A percentile compares a stretch with the other conserved stretches of the same genome.
phyloP scores from a whole-genome alignment of 2,888 invertebrate species.

The Dicyrtomina minuta region DNA sequence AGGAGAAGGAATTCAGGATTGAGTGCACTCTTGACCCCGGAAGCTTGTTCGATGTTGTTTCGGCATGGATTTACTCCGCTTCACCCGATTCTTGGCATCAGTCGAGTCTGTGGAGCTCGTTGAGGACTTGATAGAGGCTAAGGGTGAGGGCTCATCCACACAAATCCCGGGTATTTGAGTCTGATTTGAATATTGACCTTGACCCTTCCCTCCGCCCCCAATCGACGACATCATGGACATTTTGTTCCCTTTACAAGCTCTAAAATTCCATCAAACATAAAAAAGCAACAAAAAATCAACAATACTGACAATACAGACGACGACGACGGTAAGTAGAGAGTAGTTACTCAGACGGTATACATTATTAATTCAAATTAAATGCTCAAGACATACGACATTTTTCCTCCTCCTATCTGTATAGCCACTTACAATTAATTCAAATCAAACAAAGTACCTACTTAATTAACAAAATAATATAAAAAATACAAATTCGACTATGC shows the following conservation, averaged over 20 bases:
- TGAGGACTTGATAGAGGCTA: not conserved
- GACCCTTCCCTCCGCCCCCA: no score
- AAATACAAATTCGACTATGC: no score
- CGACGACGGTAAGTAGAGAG: no score
- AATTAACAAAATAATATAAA: no score
- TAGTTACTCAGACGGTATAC: no score
- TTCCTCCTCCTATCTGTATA: no score
- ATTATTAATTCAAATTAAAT: no score
- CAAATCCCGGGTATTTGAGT: not conserved
- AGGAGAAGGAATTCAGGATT: slow-evolving; percentile 44
- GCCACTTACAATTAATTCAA: no score
- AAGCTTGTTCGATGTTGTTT: slow-evolving; percentile 47
- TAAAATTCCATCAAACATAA: slow-evolving; percentile 42
- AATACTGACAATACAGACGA: slow-evolving; percentile 23
- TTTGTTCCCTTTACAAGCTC: slow-evolving; percentile 47
- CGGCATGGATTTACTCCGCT: slow-evolving; percentile 52
- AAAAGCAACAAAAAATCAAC: slow-evolving; percentile 43
- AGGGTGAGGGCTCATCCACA: slow-evolving; percentile 21
- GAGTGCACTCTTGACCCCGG: slow-evolving; percentile 49
- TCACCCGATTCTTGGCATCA: slow-evolving; percentile 35
- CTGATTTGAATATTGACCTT: no score
- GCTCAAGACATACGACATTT: no score
- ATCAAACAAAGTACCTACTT: no score
- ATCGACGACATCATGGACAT: slow-evolving; percentile 19
- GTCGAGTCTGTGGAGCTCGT: slow-evolving; percentile 25